Evolutionary conservation across 2,113 vertebrate species (phyloP).

Genomic region (Malaclemys terrapin): DNA sequence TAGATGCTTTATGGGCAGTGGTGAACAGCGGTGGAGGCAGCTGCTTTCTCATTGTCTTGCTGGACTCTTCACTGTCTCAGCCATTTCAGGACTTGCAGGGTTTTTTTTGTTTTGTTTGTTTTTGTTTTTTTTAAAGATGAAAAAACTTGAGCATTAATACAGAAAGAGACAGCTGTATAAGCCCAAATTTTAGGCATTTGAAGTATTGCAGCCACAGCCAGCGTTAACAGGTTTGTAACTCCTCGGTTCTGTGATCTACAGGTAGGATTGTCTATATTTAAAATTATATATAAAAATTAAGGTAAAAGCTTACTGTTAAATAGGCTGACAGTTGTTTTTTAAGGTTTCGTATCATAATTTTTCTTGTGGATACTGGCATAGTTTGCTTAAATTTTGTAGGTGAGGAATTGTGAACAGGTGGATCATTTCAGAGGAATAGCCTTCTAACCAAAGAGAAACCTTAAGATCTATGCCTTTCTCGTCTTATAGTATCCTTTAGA

Average conservation of each 20-base stretch:
- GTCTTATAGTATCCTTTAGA: slow-evolving; percentile 36
- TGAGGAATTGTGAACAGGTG: slow-evolving; percentile 59
- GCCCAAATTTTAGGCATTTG: slow-evolving; percentile 28
- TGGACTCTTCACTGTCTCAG: slow-evolving; percentile 79
- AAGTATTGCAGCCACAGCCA: slow-evolving; percentile 64
- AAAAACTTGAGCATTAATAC: slow-evolving; percentile 64
- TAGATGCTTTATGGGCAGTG: slow-evolving; percentile 59
- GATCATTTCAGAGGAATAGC: slow-evolving; percentile 53
- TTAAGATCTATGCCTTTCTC: slow-evolving; percentile 51
- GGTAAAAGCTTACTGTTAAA: not conserved
- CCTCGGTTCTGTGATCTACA: slow-evolving; percentile 73
- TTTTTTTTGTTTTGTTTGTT: slow-evolving; percentile 1
- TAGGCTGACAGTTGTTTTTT: slow-evolving; percentile 27
- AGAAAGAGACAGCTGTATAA: slow-evolving; percentile 20
- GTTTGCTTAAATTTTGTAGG: slow-evolving; percentile 31
- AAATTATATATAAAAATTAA: slow-evolving; percentile 34
- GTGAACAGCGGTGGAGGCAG: slow-evolving; percentile 56
- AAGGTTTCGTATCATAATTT: rapidly evolving
- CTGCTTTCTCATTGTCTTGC: slow-evolving; percentile 80
- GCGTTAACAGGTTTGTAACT: slow-evolving; percentile 66
- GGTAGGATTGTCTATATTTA: slow-evolving; percentile 67
- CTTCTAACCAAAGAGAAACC: slow-evolving; percentile 42
- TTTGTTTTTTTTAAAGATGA: slow-evolving; percentile 29
- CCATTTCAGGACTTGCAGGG: slow-evolving; percentile 77
- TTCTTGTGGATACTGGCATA: slow-evolving; percentile 51